Evolutionary conservation across 2,113 vertebrate genomes (phyloP), one percentile per base, ranked within the genome.

Genomic region (Empidonax traillii): DNA sequence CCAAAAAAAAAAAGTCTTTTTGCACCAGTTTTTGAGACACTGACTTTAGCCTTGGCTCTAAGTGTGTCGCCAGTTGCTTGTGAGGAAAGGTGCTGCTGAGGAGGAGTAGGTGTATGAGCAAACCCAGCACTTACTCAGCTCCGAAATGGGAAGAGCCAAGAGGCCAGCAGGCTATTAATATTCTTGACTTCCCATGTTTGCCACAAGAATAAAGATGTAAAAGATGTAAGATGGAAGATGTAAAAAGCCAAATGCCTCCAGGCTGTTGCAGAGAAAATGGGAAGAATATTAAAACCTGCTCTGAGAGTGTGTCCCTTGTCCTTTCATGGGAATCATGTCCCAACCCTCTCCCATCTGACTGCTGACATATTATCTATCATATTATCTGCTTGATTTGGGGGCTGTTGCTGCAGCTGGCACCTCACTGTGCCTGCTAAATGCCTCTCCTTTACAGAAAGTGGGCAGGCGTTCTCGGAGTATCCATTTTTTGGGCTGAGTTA

Each of bases 161-260:
- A 44, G 47, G 66, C 80, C 87, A 59, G 80, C 81, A 58, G 87
- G 31, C 61, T 88, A 18, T 63, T 65, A 91, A 81, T 68, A 92
- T 93, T 66, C 97, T 82, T 89, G 41, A 53, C 72, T 94, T 96
- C 76, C 88, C 20, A 17, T 9, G 31, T 85, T 96, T 89, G 59
- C 81, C 23, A 31, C 95, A 46, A 87, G 79, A 96, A 59, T 79
- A 55, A 63, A 91, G 55, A 49, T 63, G 31, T 91, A 84, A 68
- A 86, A 87, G 39, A 41, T 41, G 39, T 12, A 41, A 41, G 39
- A 77, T 53, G 72, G 96, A 63, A 91, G 55, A 49, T 63, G 33
- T 91, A 84, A 68, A 86, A 87, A 96, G 86, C 85, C 85, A 43
- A 8, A 43, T 62, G 41, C 56, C 73, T 87, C 78, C 86, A 43